A percentile compares a stretch with the other conserved stretches of the same genome.
Evolutionary conservation across 2,888 invertebrate species (phyloP).

Genomic region (Lithophane leautieri): DNA sequence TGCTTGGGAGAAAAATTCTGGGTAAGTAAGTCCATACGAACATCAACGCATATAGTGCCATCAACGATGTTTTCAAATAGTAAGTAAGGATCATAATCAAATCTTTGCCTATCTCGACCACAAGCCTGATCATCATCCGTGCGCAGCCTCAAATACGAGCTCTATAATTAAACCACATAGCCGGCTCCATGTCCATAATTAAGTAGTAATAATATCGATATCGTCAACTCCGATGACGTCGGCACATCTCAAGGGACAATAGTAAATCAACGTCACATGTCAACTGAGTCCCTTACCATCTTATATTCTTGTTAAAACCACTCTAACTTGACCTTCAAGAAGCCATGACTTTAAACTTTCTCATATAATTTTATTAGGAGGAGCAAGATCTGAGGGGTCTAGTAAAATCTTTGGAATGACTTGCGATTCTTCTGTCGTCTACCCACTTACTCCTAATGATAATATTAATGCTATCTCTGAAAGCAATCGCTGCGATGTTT

Average conservation of each 20-base stretch:
- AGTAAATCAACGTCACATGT: slow-evolving; percentile 90
- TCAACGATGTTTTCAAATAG: too few species aligned
- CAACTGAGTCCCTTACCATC: slow-evolving; percentile 83
- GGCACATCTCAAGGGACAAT: slow-evolving; percentile 83
- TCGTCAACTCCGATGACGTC: slow-evolving; percentile 80
- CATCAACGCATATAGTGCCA: too few species aligned
- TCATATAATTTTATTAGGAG: slow-evolving; percentile 44
- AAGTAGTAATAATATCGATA: slow-evolving; percentile 70
- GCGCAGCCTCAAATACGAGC: slow-evolving; percentile 18
- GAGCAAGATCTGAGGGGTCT: slow-evolving; percentile 72
- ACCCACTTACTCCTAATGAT: slow-evolving; percentile 88
- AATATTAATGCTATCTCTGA: slow-evolving; percentile 88
- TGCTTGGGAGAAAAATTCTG: not conserved
- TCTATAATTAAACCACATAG: slow-evolving; percentile 59
- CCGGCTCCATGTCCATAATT: slow-evolving; percentile 64
- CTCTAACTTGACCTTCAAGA: slow-evolving; percentile 70
- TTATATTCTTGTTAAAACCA: slow-evolving; percentile 77
- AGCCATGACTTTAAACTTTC: slow-evolving; percentile 73
- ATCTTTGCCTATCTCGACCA: not conserved
- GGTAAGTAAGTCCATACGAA: too few species aligned
- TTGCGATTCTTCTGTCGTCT: slow-evolving; percentile 86
- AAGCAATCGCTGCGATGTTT: slow-evolving; percentile 82
- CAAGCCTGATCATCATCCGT: not conserved
- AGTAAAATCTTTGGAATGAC: slow-evolving; percentile 79
- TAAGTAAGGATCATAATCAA: too few species aligned